Evolutionary conservation across 2,113 vertebrate genomes (phyloP), one percentile per base, ranked within the genome.

Genomic region (Helogale parvula): DNA sequence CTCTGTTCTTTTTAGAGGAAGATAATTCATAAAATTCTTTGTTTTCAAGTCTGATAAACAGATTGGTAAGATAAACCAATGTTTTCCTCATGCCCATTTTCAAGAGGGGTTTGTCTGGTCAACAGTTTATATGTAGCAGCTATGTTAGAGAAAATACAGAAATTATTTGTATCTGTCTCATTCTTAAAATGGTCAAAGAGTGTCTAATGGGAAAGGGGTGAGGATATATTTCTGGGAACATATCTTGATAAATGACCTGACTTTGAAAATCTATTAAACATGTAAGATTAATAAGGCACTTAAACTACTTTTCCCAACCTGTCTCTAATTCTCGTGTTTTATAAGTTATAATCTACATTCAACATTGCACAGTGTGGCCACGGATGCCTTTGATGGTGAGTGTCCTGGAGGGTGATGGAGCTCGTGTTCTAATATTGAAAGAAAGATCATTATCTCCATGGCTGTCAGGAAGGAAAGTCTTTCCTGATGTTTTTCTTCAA

Each of bases 321-420:
- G 21, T 1, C 4, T 41, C 7, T 47, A 12, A 79, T n/a, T 88
- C 47, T 4, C 6, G 3, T 21, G 3, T 21, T n/a, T 57, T 33
- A 1, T 16, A 74, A 3, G 3, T 27, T 21, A 2, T 1, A 1
- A 9, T 31, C 7, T 14, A 12, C 31, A 52, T 52, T 52, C 57
- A 76, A 0, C 10, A 1, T 12, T 2, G 16, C 21, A 14, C 15
- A 41, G 2, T 71, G 12, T 63, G 57, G 5, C 15, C 47, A 13
- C 0, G 2, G 41, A 52, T 14, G n/a, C 19, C 41, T 81, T 11
- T 5, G 8, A 2, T 1, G n/a, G 38, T 23, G n/a, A 5, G 35
- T 52, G 9, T 54, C 25, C 47, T 33, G 14, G 10, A 35, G 2
- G 10, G 6, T 1, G 2, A 9, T 4, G 0, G 15, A 3, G 15